Percentiles rank a stretch among this genome's conserved stretches.
phyloP scores from a whole-genome alignment of 2,888 invertebrate species.

The Amphiduros pacificus region DNA sequence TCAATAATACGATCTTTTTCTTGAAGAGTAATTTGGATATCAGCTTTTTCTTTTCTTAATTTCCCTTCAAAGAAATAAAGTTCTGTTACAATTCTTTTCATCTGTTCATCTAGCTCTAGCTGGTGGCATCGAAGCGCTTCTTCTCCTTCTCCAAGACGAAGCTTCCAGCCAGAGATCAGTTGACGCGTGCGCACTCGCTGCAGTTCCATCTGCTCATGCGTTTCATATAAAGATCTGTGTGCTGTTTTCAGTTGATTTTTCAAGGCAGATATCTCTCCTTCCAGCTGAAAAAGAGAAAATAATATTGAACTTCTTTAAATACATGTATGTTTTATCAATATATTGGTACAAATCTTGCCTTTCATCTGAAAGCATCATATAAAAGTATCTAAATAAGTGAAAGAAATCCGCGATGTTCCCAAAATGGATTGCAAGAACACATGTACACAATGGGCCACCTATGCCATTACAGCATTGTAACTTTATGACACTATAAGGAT shows the following conservation, averaged over 20 bases:
- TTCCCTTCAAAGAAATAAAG: neutral
- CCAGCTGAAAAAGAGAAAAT: slow-evolving; percentile 9
- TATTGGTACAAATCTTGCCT: no score
- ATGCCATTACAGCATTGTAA: no score
- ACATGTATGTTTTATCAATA: no score
- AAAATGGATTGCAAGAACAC: no score
- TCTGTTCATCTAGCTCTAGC: neutral
- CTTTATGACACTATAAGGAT: no score
- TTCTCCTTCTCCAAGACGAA: slow-evolving; percentile 4
- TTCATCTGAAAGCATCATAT: no score
- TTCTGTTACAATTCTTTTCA: slow-evolving; percentile 2
- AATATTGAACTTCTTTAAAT: no score
- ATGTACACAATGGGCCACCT: no score
- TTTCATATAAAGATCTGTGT: neutral
- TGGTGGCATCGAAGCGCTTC: neutral
- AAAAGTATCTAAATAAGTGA: no score
- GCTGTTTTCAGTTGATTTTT: slow-evolving; percentile 4
- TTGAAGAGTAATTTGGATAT: neutral
- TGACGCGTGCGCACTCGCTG: slow-evolving; percentile 9
- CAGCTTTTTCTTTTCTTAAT: neutral
- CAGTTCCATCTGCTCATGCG: slow-evolving; percentile 10
- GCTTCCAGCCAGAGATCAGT: slow-evolving; percentile 12
- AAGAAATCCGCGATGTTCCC: no score
- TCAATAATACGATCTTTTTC: neutral
- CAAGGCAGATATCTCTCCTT: slow-evolving; percentile 4